Evolutionary conservation across 2,113 vertebrate genomes (phyloP), one percentile per base, ranked within the genome.

Genomic region (Macaca nemestrina): DNA sequence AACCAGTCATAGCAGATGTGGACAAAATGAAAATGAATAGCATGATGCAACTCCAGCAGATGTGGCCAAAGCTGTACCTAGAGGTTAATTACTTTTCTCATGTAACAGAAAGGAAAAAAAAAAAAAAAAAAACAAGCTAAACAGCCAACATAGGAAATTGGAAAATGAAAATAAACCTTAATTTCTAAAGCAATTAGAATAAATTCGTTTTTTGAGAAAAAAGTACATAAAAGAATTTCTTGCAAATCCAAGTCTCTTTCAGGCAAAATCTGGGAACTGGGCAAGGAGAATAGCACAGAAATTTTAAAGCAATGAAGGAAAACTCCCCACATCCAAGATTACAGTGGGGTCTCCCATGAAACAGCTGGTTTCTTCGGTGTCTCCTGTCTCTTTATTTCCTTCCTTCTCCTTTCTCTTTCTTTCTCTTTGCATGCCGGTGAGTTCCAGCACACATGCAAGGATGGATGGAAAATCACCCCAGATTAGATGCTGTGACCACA

Each of bases 341-440:
- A 17, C 55, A 43, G 2, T 2, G 5, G 30, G 16, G 7, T 1
- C 8, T 13, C 45, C n/a, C 11, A 0, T 3, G 0, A 48, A 27
- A 5, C 0, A 27, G 14, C 45, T 6, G 5, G 0, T 1, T 8
- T 8, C 13, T 3, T 22, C 8, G 35, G 6, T 50, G 61, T 64
- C 61, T 14, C 23, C 32, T 64, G 16, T 72, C 70, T 14, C 14
- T 18, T 7, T 25, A 0, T n/a, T 64, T 25, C 30, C 14, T 68
- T n/a, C 30, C 14, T 59, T 45, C 32, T 23, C 17, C 48, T 12
- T 20, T 7, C 4, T 27, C 14, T n/a, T 5, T 25, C 40, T 59
- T 0, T 22, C 64, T 72, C 22, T 48, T 23, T 70, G n/a, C 23
- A 6, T 30, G 12, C 61, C 13, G 12, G 27, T 30, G 30, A 27